Evolutionary conservation across 2,888 invertebrate genomes (phyloP).

Genomic region (Spodoptera picta): DNA sequence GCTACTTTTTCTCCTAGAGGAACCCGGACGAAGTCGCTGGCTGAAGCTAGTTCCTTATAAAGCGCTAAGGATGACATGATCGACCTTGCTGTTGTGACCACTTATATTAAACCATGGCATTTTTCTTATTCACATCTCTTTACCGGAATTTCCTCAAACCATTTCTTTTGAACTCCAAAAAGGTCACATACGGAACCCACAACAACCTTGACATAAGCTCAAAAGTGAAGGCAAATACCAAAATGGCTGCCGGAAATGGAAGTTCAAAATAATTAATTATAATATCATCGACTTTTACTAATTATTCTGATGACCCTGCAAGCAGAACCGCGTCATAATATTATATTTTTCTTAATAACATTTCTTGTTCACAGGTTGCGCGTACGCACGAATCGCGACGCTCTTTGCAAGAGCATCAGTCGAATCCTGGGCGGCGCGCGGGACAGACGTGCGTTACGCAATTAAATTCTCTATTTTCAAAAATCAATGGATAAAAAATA

Average conservation of each 20-base stretch:
- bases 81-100: too few species aligned
- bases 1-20: too few species aligned
- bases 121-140: too few species aligned
- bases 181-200: too few species aligned
- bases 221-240: too few species aligned
- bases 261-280: conserved; percentile 6
- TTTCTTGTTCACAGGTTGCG: conserved; percentile 61
- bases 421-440: conserved; percentile 53
- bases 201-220: too few species aligned
- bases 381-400: conserved; percentile 58
- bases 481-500: conserved; percentile 62
- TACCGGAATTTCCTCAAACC: too few species aligned
- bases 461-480: conserved; percentile 1
- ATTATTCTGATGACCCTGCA: conserved; percentile 26
- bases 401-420: conserved; percentile 61
- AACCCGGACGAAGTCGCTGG: too few species aligned
- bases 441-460: conserved; percentile 45
- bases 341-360: conserved; percentile 47
- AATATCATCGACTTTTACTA: conserved; percentile 17
- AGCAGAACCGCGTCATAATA: conserved; percentile 23
- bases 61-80: too few species aligned
- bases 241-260: not conserved
- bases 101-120: too few species aligned
- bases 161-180: too few species aligned
- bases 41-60: too few species aligned